Conservation (phyloP, 2,797 vertebrate genomes). For the Monodelphis domestica region DNA sequence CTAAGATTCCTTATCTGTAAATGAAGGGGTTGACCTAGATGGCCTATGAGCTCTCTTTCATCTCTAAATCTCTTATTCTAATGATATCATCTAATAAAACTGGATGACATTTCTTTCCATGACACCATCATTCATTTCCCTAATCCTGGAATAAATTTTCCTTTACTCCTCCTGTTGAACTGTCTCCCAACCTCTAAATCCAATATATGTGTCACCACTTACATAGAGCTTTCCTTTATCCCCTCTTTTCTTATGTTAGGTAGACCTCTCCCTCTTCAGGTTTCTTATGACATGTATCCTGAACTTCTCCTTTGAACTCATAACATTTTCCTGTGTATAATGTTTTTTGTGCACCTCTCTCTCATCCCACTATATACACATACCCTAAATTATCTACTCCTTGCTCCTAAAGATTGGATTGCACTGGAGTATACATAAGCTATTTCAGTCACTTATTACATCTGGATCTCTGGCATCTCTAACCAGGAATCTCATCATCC, state of each 20-base stretch:
- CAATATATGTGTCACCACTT: neutral
- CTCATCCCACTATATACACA: neutral
- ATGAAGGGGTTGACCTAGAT: neutral
- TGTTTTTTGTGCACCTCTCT: neutral
- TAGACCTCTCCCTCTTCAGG: neutral
- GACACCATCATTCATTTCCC: neutral
- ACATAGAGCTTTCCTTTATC: no score
- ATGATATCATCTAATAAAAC: neutral
- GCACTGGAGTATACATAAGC: constrained; percentile 22
- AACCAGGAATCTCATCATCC: neutral
- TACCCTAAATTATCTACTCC: neutral
- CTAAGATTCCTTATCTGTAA: neutral
- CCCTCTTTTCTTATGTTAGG: neutral
- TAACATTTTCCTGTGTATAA: neutral
- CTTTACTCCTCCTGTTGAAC: neutral
- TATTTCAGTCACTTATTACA: constrained; percentile 25
- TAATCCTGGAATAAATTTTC: neutral
- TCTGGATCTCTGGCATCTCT: constrained; percentile 5
- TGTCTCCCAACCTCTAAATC: neutral
- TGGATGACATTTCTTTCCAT: neutral
- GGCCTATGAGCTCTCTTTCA: neutral
- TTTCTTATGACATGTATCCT: neutral
- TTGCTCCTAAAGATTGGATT: neutral
- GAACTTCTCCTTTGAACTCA: neutral
- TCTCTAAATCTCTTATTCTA: neutral